Base-by-base conservation (phyloP, 2,888 invertebrate species). In the Nemoura dubitans region DNA sequence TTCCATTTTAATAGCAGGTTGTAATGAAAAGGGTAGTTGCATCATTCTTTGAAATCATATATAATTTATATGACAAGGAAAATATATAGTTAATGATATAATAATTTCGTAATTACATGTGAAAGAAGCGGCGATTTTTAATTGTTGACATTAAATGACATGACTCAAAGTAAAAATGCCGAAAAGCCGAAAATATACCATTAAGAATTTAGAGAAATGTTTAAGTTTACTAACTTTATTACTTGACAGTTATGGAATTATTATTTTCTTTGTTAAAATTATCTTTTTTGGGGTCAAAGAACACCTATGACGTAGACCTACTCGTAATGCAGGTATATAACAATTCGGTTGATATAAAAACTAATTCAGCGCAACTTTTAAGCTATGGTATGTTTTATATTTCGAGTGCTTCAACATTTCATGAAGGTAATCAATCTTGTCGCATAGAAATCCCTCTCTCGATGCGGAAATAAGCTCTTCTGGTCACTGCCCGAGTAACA, bases 11-110 rank as follows among this genome's bases (percentile, higher is more conserved):
- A 59, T 59, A 21, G 59, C 21, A 59, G 59, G 59, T 59, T 26
- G 25, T 78, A 78, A 59, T 59, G 27, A 27, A 78, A 78, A 78
- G 78, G 78, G 78, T 78, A 78, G 78, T 78, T 78, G 26, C 78
- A 27, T 78, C 28, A 27, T 78, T 26, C 26, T 78, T 27, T 27
- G 25, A 78, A 78, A 78, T 78, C 26, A 78, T 28, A 78, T 78
- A 78, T 28, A 26, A 78, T 78, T 78, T 78, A 28, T 27, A 78
- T 78, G 78, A 78, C 78, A 78, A 27, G 5, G 59, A 27, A 27
- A 78, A 78, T 25, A 78, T 76, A 27, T 27, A 78, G 27, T 78
- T 78, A 78, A 78, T 26, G 78, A 78, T 78, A 78, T 59, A 59
- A 59, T 59, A 59, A 59, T 59, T 59, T 59, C 59, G 21, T 59